These are phyloP conservation scores for Prunella fulvescens DNA, from an alignment of 2,113 vertebrate species.

Conservation along the genomic window DNA sequence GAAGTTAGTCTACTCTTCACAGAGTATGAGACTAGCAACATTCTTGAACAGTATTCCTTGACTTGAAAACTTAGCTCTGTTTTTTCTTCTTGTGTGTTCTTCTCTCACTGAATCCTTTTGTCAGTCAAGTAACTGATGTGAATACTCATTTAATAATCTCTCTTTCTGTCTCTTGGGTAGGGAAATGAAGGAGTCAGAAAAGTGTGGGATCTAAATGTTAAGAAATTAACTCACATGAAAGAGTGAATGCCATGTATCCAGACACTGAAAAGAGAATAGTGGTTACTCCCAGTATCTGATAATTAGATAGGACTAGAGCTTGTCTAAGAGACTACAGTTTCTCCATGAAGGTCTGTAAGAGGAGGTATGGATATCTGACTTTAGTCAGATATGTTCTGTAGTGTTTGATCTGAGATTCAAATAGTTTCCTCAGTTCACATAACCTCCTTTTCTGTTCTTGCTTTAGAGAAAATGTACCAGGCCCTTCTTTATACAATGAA, in stretches of 20 bases:
- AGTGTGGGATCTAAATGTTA: neutral
- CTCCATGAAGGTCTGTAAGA: neutral
- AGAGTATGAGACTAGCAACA: neutral
- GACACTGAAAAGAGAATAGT: neutral
- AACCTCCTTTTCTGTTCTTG: neutral
- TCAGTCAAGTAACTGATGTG: neutral
- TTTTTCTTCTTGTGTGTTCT: neutral
- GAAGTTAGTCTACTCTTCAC: neutral
- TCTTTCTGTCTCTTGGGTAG: neutral
- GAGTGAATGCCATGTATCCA: neutral
- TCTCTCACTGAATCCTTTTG: neutral
- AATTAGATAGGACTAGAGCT: neutral
- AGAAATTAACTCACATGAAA: neutral
- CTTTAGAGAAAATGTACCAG: neutral
- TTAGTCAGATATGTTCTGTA: neutral
- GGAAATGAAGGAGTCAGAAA: neutral
- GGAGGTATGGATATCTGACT: neutral
- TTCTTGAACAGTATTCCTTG: neutral
- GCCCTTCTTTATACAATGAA: neutral
- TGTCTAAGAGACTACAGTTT: neutral
- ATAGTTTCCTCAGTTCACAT: neutral
- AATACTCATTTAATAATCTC: neutral
- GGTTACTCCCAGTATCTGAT: neutral
- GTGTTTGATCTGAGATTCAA: neutral
- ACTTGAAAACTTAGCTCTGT: neutral